A percentile compares a stretch with the other conserved stretches of the same genome.
phyloP scores from a whole-genome alignment of 1,140 invertebrate species.

The Ganaspis sp. region DNA sequence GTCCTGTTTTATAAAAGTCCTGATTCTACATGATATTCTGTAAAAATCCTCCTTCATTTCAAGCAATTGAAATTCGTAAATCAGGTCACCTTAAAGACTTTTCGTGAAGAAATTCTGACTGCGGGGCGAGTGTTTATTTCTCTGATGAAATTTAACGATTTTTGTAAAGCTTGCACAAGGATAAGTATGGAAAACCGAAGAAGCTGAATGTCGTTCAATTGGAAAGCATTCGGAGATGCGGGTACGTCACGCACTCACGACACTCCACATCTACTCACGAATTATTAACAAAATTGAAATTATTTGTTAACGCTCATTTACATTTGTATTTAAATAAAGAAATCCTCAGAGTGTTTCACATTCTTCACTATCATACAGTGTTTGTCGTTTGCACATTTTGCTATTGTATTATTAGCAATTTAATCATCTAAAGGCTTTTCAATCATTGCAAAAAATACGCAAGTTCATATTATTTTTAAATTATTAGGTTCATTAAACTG shows the following conservation, averaged over 20 bases:
- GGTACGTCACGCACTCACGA: slow-evolving; percentile 82
- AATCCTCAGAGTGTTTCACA: background rate
- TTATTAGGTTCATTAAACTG: no score
- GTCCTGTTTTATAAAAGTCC: no score
- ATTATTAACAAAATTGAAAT: background rate
- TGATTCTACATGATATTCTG: no score
- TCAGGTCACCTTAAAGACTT: background rate
- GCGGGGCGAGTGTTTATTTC: slow-evolving; percentile 32
- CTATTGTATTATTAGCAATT: background rate
- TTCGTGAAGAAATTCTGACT: slow-evolving; percentile 14
- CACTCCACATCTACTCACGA: slow-evolving; percentile 51
- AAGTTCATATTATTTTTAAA: background rate
- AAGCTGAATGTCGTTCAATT: slow-evolving; percentile 90
- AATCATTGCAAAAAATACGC: background rate
- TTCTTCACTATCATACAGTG: slow-evolving; percentile 3
- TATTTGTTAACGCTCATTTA: background rate
- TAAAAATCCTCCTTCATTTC: background rate
- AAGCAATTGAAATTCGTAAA: background rate
- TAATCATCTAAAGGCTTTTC: background rate
- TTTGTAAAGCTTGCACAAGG: slow-evolving; percentile 91
- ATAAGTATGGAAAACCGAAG: slow-evolving; percentile 91
- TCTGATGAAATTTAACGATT: slow-evolving; percentile 71
- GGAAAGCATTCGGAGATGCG: slow-evolving; percentile 89
- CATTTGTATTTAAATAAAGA: background rate
- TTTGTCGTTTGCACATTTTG: background rate